A percentile compares a stretch with the other conserved stretches of the same genome.
phyloP scores from a whole-genome alignment of 1,140 invertebrate species.

The Melitaea cinxia region DNA sequence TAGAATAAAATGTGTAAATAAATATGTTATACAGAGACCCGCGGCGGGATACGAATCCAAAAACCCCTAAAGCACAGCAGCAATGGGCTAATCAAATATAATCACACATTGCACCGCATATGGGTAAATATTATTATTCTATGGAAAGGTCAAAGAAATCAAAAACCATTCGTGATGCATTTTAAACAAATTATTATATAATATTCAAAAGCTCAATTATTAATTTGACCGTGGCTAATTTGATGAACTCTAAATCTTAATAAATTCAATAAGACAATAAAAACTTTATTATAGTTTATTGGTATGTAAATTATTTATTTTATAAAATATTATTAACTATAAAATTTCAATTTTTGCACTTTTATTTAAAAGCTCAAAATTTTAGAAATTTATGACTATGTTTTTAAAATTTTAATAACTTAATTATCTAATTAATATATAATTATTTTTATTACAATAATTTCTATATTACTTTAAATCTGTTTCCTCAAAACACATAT shows the following conservation, averaged over 20 bases:
- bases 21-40: too few species aligned
- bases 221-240: conserved; percentile 15
- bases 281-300: background rate
- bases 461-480: too few species aligned
- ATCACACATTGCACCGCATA: too few species aligned
- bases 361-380: too few species aligned
- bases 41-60: too few species aligned
- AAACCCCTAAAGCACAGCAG: background rate
- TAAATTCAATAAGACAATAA: conserved; percentile 9
- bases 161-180: conserved; percentile 11
- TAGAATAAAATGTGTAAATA: too few species aligned
- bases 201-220: conserved; percentile 11
- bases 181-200: conserved; percentile 4
- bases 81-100: background rate
- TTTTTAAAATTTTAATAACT: too few species aligned
- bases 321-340: background rate
- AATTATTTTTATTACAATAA: too few species aligned
- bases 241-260: conserved; percentile 8
- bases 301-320: conserved; percentile 5
- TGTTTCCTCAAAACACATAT: too few species aligned
- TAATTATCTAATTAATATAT: too few species aligned
- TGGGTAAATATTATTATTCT: conserved; percentile 3
- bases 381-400: too few species aligned
- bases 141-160: conserved; percentile 13
- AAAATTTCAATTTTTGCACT: too few species aligned